Base-by-base conservation (phyloP, 2,888 invertebrate species). In the Eupsilia transversa region DNA sequence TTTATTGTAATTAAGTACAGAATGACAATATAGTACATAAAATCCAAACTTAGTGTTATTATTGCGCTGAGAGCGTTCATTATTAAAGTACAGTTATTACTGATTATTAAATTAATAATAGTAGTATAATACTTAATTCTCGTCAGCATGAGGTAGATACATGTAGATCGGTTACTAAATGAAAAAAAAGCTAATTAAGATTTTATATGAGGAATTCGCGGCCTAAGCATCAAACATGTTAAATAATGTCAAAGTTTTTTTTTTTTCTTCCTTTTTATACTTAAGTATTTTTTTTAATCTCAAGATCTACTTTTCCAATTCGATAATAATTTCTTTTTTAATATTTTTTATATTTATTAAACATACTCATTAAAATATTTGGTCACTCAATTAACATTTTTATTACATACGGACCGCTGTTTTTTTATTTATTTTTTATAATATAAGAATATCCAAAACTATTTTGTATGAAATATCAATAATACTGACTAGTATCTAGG, bases 21-120 rank as follows among this genome's bases (percentile, higher is more conserved):
- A 86, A 83, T 82, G 86, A 87, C 86, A 87, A 87, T 87, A 87
- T 87, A 87, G 86, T 87, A 80, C 82, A 87, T 86, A 85, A 57
- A 82, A 79, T 75, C 73, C 74, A 79, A 77, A 74, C 46, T 70
- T 77, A 78, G 68, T 73, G 74, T 66, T 72, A 65, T 78, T 66
- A 43, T 77, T 75, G 73, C 86, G 86, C 87, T 87, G 27, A 74
- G 77, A 81, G 86, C 86, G 87, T 72, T 59, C 54, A 71, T 69
- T 59, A 74, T 67, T 71, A 71, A 72, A 74, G 72, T 85, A 78
- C 77, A 80, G 57, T 82, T 66, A 80, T 71, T 72, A 81, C 74
- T 78, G 81, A 83, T 59, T 77, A 84, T 61, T 72, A 67, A 68
- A 64, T 52, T 63, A 46, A 60, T 77, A 79, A 73, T 54, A 23